Evolutionary conservation across 2,113 vertebrate genomes (phyloP).

Genomic region (Chaenocephalus aceratus): DNA sequence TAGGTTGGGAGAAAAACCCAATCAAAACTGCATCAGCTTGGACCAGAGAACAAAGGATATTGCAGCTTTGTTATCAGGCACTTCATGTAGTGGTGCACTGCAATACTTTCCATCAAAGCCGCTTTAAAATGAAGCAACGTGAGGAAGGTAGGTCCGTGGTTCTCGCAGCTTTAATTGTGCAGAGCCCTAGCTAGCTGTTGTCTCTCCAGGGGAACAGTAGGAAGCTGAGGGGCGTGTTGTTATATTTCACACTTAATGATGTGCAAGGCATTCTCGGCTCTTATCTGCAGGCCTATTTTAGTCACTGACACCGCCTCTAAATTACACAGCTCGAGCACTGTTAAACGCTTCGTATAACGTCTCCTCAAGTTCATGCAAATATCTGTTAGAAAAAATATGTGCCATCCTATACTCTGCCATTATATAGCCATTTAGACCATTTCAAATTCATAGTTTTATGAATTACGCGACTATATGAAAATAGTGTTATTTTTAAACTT

Average conservation of each 20-base stretch:
- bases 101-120: slow-evolving; percentile 34
- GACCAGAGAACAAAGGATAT: slow-evolving; percentile 30
- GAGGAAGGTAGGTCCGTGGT: slow-evolving; percentile 56
- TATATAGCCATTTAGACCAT: neutral
- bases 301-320: slow-evolving; percentile 65
- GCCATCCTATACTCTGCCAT: neutral
- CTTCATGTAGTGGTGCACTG: slow-evolving; percentile 31
- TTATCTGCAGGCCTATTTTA: slow-evolving; percentile 78
- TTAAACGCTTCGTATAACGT: slow-evolving; percentile 58
- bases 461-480: neutral
- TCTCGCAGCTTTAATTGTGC: slow-evolving; percentile 69
- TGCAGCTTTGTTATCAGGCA: slow-evolving; percentile 26
- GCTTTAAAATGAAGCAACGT: slow-evolving; percentile 58
- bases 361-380: slow-evolving; percentile 32
- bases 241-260: slow-evolving; percentile 85
- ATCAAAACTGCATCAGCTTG: slow-evolving; percentile 28
- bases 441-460: neutral
- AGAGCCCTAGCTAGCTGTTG: slow-evolving; percentile 60
- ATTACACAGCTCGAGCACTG: slow-evolving; percentile 53
- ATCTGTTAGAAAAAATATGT: neutral
- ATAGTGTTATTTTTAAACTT: neutral
- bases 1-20: slow-evolving; percentile 32
- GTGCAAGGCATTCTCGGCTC: slow-evolving; percentile 73
- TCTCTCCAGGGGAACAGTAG: slow-evolving; percentile 70
- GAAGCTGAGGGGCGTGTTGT: slow-evolving; percentile 76